Percentiles rank a stretch among this genome's conserved stretches.
Conservation (phyloP, 2,797 vertebrate genomes). For the Remorina albescens region DNA sequence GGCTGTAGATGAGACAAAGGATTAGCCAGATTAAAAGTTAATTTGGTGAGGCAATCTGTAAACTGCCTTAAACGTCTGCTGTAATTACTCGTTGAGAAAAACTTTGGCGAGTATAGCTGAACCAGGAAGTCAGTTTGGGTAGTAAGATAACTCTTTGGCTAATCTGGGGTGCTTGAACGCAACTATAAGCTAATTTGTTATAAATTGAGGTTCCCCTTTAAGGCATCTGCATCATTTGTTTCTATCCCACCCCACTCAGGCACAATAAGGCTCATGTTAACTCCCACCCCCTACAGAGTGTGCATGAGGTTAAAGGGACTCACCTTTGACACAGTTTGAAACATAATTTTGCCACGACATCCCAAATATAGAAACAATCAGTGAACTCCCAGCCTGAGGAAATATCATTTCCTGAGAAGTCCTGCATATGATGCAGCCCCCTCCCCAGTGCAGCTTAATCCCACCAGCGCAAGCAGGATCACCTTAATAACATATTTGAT, state of each 20-base stretch:
- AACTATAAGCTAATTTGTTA: neutral
- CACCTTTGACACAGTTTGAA: slow-evolving; percentile 53
- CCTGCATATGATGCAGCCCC: slow-evolving; percentile 45
- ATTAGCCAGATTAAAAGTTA: neutral
- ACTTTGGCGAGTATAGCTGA: neutral
- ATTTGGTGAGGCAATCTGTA: neutral
- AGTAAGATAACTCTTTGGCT: neutral
- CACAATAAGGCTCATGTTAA: slow-evolving; percentile 3
- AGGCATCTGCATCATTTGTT: slow-evolving; percentile 27
- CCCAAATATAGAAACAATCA: slow-evolving; percentile 81
- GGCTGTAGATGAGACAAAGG: no score
- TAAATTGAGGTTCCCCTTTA: neutral
- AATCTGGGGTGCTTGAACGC: neutral
- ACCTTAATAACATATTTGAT: slow-evolving; percentile 59
- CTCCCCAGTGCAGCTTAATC: slow-evolving; percentile 29
- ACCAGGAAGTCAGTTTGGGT: neutral
- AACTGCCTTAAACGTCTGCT: neutral
- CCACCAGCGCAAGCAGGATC: slow-evolving; percentile 19
- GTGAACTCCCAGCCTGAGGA: slow-evolving; percentile 58
- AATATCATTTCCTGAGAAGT: slow-evolving; percentile 74
- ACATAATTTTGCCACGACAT: slow-evolving; percentile 19
- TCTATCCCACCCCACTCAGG: neutral
- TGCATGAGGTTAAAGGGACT: neutral
- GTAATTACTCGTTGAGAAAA: neutral
- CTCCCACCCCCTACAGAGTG: neutral